Evolutionary conservation across 2,113 vertebrate genomes (phyloP).

Genomic region (Probosciger aterrimus): DNA sequence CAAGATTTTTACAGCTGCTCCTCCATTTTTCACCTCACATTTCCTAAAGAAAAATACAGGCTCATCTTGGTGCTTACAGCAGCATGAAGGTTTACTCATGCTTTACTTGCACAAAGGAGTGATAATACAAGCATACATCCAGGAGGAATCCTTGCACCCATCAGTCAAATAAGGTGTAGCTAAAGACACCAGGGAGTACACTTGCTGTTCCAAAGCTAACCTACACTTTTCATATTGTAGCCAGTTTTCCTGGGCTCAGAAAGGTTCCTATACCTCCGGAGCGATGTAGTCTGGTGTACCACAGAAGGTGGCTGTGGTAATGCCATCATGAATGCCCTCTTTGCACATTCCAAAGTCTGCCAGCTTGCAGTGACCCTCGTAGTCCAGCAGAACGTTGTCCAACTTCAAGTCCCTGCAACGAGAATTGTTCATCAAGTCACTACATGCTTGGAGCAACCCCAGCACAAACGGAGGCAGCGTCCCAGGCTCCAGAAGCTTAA

Average conservation of each 20-base stretch:
- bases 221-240: neutral
- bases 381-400: constrained; percentile 94
- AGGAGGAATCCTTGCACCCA: neutral
- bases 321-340: constrained; percentile 88
- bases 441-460: neutral
- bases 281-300: constrained; percentile 98
- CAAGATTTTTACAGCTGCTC: neutral
- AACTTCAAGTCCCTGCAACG: constrained; percentile 91
- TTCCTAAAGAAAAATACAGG: neutral
- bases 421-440: neutral
- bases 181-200: neutral
- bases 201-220: neutral
- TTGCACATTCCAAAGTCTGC: constrained; percentile 99
- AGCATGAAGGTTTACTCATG: neutral
- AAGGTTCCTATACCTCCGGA: constrained; percentile 85
- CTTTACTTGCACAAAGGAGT: neutral
- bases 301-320: constrained; percentile 91
- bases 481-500: neutral
- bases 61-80: neutral
- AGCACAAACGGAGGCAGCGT: neutral
- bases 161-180: neutral
- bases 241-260: neutral
- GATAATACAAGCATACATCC: neutral
- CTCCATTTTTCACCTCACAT: neutral
- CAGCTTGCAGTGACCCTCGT: constrained; percentile 96